These are phyloP conservation scores for Thamnophis elegans DNA, from an alignment of 2,797 vertebrate genomes.

Conservation along the genomic window DNA sequence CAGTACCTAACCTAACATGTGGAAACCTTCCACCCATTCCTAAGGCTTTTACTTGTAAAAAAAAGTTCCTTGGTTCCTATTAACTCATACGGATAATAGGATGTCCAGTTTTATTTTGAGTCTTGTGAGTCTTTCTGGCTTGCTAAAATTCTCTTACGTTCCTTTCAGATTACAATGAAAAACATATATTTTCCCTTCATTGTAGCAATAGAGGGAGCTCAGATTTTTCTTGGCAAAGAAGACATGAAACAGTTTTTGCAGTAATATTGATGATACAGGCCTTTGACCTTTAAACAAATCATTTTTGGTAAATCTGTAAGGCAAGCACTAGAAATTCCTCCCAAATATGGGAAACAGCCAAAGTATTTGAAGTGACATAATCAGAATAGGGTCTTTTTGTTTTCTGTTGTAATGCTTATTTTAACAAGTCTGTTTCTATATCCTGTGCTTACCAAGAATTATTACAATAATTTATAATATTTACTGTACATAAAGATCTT, in stretches of 20 bases:
- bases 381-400: neutral
- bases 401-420: neutral
- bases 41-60: neutral
- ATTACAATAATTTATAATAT: slow-evolving; percentile 46
- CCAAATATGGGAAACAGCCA: neutral
- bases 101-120: neutral
- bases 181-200: neutral
- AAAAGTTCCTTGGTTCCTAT: neutral
- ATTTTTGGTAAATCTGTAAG: neutral
- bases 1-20: neutral
- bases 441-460: slow-evolving; percentile 36
- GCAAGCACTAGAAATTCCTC: neutral
- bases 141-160: neutral
- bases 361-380: neutral
- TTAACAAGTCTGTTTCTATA: neutral
- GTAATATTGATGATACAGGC: neutral
- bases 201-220: slow-evolving; percentile 1
- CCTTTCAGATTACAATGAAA: neutral
- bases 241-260: neutral
- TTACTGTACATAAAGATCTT: slow-evolving; percentile 52
- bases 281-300: slow-evolving; percentile 12
- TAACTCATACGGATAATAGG: neutral
- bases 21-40: neutral
- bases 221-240: slow-evolving; percentile 4
- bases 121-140: neutral